Percentiles rank a stretch among this genome's conserved stretches.
phyloP scores from a whole-genome alignment of 2,888 invertebrate species.

The Ctenicera cuprea region DNA sequence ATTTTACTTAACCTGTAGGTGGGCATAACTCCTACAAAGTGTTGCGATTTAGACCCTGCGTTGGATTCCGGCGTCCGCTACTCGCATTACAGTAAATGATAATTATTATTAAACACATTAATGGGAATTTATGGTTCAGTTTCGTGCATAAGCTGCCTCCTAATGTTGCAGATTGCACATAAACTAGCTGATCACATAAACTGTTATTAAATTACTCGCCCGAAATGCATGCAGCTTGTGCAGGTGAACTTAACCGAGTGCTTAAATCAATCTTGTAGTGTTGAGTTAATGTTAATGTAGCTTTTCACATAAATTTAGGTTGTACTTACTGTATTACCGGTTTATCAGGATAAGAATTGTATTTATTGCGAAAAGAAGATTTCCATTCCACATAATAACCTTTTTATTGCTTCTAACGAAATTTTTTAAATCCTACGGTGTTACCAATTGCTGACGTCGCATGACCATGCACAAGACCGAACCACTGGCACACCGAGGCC shows the following conservation, averaged over 20 bases:
- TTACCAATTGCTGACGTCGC: too few species aligned
- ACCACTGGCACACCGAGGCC: too few species aligned
- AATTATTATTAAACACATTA: constrained; percentile 35
- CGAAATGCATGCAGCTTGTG: constrained; percentile 41
- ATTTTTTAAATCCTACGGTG: too few species aligned
- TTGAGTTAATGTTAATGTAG: constrained; percentile 33
- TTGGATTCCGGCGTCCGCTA: constrained; percentile 10
- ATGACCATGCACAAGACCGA: too few species aligned
- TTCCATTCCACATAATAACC: background rate
- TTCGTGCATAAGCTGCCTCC: constrained; percentile 34
- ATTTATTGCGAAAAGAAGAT: constrained; percentile 2
- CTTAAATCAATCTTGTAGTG: constrained; percentile 30
- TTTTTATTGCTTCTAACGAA: too few species aligned
- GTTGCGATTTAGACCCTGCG: background rate
- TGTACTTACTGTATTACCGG: background rate
- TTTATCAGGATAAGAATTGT: constrained; percentile 8
- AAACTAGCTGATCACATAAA: constrained; percentile 46
- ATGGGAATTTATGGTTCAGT: constrained; percentile 40
- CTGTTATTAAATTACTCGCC: constrained; percentile 46
- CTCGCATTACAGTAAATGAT: constrained; percentile 24
- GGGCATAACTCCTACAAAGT: constrained; percentile 5
- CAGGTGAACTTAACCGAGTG: constrained; percentile 32
- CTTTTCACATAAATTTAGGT: constrained; percentile 6
- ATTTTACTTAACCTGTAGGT: background rate
- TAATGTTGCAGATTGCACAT: constrained; percentile 42